Evolutionary conservation across 2,113 vertebrate genomes (phyloP).

Genomic region (Odocoileus hemionus): DNA sequence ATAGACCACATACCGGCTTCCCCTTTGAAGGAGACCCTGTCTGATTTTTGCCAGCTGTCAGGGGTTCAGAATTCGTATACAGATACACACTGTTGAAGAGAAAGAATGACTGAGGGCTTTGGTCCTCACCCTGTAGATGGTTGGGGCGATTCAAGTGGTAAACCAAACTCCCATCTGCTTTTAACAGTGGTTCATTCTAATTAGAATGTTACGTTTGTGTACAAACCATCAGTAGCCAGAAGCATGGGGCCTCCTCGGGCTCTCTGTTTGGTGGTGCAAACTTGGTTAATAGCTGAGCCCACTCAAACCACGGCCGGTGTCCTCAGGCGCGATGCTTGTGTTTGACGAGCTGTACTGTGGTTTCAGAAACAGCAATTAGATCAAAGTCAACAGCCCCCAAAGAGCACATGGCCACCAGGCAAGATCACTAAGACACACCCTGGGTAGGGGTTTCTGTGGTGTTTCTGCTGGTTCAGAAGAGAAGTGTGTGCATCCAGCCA

Average conservation of each 20-base stretch:
- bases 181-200: slow-evolving; percentile 36
- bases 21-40: neutral
- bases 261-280: neutral
- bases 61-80: neutral
- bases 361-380: slow-evolving; percentile 53
- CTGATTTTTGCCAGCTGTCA: neutral
- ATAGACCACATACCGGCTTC: neutral
- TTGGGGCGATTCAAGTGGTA: slow-evolving; percentile 4
- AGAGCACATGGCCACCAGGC: neutral
- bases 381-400: slow-evolving; percentile 1
- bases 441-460: neutral
- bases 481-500: neutral
- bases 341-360: slow-evolving; percentile 2
- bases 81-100: rapidly evolving
- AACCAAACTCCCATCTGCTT: slow-evolving; percentile 2
- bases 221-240: neutral
- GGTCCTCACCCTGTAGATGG: neutral
- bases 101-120: neutral
- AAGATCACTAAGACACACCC: neutral
- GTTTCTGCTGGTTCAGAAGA: slow-evolving; percentile 3
- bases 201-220: neutral
- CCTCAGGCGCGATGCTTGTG: slow-evolving; percentile 38
- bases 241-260: neutral
- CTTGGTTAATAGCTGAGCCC: slow-evolving; percentile 61
- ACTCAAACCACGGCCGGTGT: slow-evolving; percentile 62